These are phyloP conservation scores for Anoplophora glabripennis DNA, from an alignment of 1,140 invertebrate genomes.

Conservation along the genomic window DNA sequence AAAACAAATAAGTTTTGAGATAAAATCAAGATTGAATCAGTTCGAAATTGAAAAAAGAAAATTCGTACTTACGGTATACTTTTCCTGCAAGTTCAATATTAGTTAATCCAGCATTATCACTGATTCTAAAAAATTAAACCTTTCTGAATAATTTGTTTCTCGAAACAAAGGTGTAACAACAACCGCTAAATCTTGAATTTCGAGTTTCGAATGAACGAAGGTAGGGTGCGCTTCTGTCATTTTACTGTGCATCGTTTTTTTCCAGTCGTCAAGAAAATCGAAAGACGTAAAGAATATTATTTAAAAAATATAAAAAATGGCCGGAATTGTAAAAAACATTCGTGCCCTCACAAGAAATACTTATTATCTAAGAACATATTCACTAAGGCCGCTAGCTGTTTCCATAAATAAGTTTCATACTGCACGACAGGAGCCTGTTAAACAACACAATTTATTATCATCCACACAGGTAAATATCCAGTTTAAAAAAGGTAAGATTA, in stretches of 20 bases:
- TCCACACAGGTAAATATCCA: slow-evolving; percentile 18
- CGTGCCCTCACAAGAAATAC: slow-evolving; percentile 23
- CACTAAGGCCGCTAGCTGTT: slow-evolving; percentile 24
- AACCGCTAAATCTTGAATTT: too few species aligned
- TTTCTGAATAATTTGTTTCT: too few species aligned
- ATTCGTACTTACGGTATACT: too few species aligned
- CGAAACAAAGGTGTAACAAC: too few species aligned
- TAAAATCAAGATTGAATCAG: too few species aligned
- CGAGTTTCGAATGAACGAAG: too few species aligned
- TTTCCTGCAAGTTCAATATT: too few species aligned
- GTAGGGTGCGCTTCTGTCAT: background rate
- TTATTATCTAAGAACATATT: slow-evolving; percentile 24
- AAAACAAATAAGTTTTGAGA: too few species aligned
- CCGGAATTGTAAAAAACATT: slow-evolving; percentile 30
- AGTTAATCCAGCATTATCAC: too few species aligned
- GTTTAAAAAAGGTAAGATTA: background rate
- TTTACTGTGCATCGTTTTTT: background rate
- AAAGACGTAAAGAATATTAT: background rate
- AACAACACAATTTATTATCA: slow-evolving; percentile 10
- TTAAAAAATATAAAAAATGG: slow-evolving; percentile 19
- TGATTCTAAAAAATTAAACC: too few species aligned
- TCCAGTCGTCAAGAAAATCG: background rate
- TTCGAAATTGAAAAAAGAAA: too few species aligned
- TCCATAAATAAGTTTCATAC: slow-evolving; percentile 19
- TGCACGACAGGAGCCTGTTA: background rate